Conservation (phyloP, 2,113 vertebrate genomes). For the Dermatemys mawii region DNA sequence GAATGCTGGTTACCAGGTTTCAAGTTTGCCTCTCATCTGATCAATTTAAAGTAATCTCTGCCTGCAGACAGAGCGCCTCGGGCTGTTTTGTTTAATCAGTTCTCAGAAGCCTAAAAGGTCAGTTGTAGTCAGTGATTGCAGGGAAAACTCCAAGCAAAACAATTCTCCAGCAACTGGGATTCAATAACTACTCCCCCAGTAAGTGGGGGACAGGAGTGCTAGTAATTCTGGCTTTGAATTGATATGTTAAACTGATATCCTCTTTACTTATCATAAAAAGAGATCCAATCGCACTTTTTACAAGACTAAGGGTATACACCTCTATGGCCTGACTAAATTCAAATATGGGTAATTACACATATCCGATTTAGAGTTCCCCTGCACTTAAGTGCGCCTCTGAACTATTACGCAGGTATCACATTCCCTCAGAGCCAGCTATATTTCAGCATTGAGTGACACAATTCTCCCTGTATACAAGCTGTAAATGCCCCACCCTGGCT, state of each 20-base stretch:
- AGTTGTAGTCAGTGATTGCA: neutral
- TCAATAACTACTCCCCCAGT: neutral
- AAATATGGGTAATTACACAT: accelerated
- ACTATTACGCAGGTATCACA: accelerated
- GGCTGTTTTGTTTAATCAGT: neutral
- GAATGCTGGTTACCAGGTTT: neutral
- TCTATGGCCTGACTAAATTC: neutral
- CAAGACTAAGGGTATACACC: neutral
- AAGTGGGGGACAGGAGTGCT: neutral
- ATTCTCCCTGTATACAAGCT: accelerated
- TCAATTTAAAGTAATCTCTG: neutral
- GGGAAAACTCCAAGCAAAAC: neutral
- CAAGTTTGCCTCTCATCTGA: neutral
- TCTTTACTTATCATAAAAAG: neutral
- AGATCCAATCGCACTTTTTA: neutral
- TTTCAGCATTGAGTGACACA: neutral
- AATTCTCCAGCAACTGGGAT: neutral
- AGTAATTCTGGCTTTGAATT: neutral
- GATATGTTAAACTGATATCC: neutral
- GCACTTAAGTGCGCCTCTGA: accelerated
- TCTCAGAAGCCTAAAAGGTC: neutral
- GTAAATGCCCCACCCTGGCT: neutral
- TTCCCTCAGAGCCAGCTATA: accelerated
- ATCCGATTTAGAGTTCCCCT: neutral
- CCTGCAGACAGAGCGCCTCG: neutral